phyloP scores from a whole-genome alignment of 2,797 vertebrate species.

The Triplophysa bombifrons region DNA sequence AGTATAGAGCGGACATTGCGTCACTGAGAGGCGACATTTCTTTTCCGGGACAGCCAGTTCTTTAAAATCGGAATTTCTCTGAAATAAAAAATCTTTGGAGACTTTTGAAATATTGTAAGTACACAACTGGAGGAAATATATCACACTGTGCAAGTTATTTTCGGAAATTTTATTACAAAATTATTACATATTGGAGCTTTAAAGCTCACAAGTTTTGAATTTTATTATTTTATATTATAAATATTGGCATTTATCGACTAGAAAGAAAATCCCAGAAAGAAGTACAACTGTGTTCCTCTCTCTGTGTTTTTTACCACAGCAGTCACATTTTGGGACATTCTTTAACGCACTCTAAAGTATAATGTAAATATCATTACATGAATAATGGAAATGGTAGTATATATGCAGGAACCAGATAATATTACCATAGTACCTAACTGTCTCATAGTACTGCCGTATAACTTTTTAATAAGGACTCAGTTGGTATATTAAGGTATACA shows the following conservation, averaged over 20 bases:
- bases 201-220: background rate
- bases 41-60: too few species aligned
- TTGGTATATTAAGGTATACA: constrained; percentile 13
- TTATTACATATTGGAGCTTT: too few species aligned
- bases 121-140: too few species aligned
- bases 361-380: background rate
- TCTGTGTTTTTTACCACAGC: background rate
- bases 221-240: background rate
- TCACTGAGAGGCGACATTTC: too few species aligned
- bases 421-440: background rate
- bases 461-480: background rate
- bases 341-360: background rate
- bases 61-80: too few species aligned
- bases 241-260: background rate
- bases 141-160: too few species aligned
- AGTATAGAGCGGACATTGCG: too few species aligned
- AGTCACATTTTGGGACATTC: too few species aligned
- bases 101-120: too few species aligned
- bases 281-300: background rate
- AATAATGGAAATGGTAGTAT: background rate
- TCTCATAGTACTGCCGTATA: background rate
- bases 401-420: background rate
- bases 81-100: too few species aligned
- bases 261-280: background rate
- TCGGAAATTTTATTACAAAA: too few species aligned